Evolutionary conservation across 2,888 invertebrate species (phyloP), one percentile per base, ranked within the genome.

Genomic region (Dinocampus coccinellae): DNA sequence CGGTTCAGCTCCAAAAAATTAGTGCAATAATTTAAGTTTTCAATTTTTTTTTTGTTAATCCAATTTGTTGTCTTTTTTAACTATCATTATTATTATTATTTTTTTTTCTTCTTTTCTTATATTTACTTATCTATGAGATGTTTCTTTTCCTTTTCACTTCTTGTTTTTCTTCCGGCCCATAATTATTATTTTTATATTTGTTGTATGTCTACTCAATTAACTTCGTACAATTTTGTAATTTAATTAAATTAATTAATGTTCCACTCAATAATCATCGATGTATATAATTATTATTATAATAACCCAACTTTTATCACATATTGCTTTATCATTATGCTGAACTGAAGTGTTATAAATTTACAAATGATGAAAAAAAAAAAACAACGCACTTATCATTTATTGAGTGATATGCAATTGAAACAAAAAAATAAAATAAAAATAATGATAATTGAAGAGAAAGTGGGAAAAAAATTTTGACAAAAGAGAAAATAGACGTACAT

Each of bases 21-120:
- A 76, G 77, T 81, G 79, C 81, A 80, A 81, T 80, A 78, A 79
- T 74, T 75, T 71, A 67, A 47, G 62, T 74, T 57, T 75, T 39
- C 62, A 29, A 42, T 72, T 62, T 22, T 65, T 72, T 62, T 22
- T 65, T 13, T 34, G 34, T 67, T 36, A 53, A 58, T 66, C 42
- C 58, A 33, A 42, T 24, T 57, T 26, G 57, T 42, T 42, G 42
- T 16, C 47, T 47, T 39, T 10, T 66, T 39, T 13, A 22, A 24
- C 33, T 33, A 1, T 6, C 6, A 22, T 42, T 34, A 39, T 53
- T 24, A 34, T 62, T 58, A 65, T 29, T 34, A 20, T 57, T 57
- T 42, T 70, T 34, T 62, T 36, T 10, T 57, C 36, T 69, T 61
- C 20, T 16, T 47, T 6, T 47, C 16, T n/a, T 47, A 16, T 47